These are phyloP conservation scores for Acromyrmex echinatior DNA, from an alignment of 1,140 invertebrate genomes.

Conservation along the genomic window DNA sequence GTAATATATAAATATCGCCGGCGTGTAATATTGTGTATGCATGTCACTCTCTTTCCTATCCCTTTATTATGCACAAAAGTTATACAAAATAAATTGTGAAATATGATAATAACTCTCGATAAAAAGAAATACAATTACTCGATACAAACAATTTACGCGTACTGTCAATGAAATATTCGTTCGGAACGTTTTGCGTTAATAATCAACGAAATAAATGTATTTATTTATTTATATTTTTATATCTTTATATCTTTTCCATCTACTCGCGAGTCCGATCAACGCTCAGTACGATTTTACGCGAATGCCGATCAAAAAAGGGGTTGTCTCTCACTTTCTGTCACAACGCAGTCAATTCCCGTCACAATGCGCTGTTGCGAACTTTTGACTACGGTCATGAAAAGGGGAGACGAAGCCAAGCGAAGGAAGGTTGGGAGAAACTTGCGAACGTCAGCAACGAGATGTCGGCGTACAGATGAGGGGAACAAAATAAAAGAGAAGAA, in stretches of 20 bases:
- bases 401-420: slow-evolving; percentile 52
- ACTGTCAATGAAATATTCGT: slow-evolving; percentile 9
- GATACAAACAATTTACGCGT: neutral
- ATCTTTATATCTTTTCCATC: neutral
- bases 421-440: slow-evolving; percentile 3
- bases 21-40: neutral
- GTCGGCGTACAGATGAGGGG: slow-evolving; percentile 43
- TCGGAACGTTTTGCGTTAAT: neutral
- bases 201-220: slow-evolving; percentile 17
- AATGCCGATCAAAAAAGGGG: slow-evolving; percentile 42
- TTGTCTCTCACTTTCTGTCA: slow-evolving; percentile 1
- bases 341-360: slow-evolving; percentile 44
- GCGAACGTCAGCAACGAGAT: slow-evolving; percentile 40
- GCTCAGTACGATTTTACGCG: slow-evolving; percentile 9
- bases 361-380: slow-evolving; percentile 61
- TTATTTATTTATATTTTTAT: slow-evolving; percentile 12
- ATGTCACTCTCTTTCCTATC: neutral
- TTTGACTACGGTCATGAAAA: slow-evolving; percentile 60
- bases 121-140: neutral
- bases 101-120: slow-evolving; percentile 20
- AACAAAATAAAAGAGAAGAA: neutral
- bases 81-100: slow-evolving; percentile 13
- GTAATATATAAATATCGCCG: neutral
- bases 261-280: neutral
- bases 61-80: neutral